These are phyloP conservation scores for Daubentonia madagascariensis DNA, from an alignment of 2,113 vertebrate genomes.

Conservation along the genomic window DNA sequence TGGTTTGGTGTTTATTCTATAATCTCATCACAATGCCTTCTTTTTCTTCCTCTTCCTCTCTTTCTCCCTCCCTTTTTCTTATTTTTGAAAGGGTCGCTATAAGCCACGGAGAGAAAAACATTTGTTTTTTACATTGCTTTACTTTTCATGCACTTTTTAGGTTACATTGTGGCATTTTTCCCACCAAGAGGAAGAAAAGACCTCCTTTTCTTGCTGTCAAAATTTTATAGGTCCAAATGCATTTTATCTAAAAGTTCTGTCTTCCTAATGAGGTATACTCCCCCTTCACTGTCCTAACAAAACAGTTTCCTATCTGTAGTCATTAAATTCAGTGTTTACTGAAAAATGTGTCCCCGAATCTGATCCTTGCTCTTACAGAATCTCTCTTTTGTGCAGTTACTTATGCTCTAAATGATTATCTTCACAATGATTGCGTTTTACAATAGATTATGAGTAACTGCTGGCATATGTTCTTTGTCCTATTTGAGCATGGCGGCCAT, in stretches of 20 bases:
- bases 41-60: neutral
- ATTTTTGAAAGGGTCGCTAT: neutral
- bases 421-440: neutral
- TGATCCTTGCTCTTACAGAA: neutral
- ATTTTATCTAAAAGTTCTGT: neutral
- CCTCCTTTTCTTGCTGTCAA: neutral
- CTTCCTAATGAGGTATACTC: neutral
- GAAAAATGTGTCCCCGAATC: neutral
- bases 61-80: neutral
- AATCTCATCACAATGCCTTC: neutral
- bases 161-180: neutral
- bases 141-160: neutral
- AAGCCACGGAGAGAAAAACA: neutral
- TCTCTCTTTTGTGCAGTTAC: neutral
- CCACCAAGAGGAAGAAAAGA: neutral
- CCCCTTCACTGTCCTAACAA: neutral
- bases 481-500: too few species aligned
- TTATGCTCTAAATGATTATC: neutral
- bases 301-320: neutral
- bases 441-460: neutral
- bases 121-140: neutral
- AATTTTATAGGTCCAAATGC: neutral
- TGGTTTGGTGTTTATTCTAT: neutral
- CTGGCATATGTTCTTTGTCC: neutral
- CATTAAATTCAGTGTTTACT: neutral